Evolutionary conservation across 2,797 vertebrate species (phyloP), one percentile per base, ranked within the genome.

Genomic region (Gastrophryne carolinensis): DNA sequence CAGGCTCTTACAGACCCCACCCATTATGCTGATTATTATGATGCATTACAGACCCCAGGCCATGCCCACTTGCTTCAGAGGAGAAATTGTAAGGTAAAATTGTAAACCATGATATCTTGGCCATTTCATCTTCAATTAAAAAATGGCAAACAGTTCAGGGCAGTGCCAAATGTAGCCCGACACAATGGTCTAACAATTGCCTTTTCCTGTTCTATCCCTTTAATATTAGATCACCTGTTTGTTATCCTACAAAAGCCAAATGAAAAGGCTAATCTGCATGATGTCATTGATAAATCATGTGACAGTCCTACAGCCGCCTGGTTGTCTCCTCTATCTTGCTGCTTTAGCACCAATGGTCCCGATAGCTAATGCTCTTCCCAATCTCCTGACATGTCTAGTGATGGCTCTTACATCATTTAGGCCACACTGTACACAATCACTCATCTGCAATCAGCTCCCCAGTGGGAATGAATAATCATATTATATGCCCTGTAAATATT

Each of bases 401-500:
- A n/a, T n/a, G n/a, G 54, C 52, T 57, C 68, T 78, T 78, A 78
- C 61, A 49, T 78, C 68, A 64, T 64, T 70, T 49, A 27, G 32
- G 7, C 57, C 32, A 37, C 26, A 34, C 39, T 21, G 50, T 34
- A 29, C 67, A 49, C 5, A 5, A 54, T 65, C 68, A 72, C 47
- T 66, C 75, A 78, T 34, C 58, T 32, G 32, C 73, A 62, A 69
- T 62, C 65, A 54, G 44, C 15, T 19, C 72, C 60, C 75, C 75
- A 21, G 13, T 47, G 75, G 68, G 49, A 60, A 66, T 30, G 75
- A 64, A 66, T 57, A 78, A 78, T 72, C 32, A 60, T 72, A 72
- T 78, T 49, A 71, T 35, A 77, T 71, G 35, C 34, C 8, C 61
- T 41, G n/a, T 78, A 78, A 78, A 78, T 78, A 72, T 78, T 78